Percentiles rank a stretch among this genome's conserved stretches.
These are phyloP conservation scores for Archilochus colubris DNA, from an alignment of 2,113 vertebrate species.

Conservation along the genomic window DNA sequence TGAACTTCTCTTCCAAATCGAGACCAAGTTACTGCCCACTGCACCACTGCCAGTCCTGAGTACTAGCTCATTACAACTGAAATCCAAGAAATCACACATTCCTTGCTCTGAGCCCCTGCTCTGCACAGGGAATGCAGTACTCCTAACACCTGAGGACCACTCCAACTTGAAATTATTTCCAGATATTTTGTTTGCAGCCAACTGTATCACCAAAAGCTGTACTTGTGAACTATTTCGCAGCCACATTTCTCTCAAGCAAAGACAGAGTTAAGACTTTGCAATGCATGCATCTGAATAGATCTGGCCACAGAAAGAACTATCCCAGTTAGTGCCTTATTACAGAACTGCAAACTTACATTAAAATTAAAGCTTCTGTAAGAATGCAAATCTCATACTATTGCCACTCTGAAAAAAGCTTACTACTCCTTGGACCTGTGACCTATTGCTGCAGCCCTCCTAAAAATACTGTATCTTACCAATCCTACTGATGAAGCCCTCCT, in stretches of 20 bases:
- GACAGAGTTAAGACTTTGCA: background rate
- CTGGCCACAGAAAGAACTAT: background rate
- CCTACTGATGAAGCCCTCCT: background rate
- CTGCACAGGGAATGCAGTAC: background rate
- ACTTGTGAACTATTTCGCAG: background rate
- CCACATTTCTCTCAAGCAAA: background rate
- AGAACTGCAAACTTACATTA: background rate
- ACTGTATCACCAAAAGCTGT: background rate
- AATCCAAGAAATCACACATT: background rate
- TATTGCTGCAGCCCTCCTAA: background rate
- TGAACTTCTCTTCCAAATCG: background rate
- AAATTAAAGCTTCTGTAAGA: background rate
- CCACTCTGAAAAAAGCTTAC: background rate
- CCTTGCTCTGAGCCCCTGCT: background rate
- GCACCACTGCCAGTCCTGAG: background rate
- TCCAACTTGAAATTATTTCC: background rate
- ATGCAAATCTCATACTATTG: background rate
- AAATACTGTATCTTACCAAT: background rate
- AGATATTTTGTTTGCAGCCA: background rate
- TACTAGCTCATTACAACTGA: background rate
- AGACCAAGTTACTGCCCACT: background rate
- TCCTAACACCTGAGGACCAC: accelerated
- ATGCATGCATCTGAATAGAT: background rate
- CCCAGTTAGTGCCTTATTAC: background rate
- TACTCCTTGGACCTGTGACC: background rate